Evolutionary conservation across 92 coral and sea anemone genomes (phyloP).

Genomic region (Paramuricea clavata): DNA sequence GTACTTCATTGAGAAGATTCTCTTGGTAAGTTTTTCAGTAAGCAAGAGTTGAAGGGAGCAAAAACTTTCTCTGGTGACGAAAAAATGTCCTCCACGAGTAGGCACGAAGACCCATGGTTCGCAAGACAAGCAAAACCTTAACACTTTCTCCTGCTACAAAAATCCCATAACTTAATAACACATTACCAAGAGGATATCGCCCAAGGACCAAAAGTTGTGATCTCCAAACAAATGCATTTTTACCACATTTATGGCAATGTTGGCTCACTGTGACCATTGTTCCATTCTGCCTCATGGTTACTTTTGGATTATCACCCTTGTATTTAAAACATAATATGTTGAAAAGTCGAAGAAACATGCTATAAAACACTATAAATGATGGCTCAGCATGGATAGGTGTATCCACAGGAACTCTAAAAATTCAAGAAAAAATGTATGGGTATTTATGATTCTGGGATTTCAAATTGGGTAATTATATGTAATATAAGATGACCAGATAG

Average conservation of each 20-base stretch:
- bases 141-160: constrained; percentile 72
- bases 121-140: constrained; percentile 57
- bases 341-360: constrained; percentile 46
- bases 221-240: constrained; percentile 48
- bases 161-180: constrained; percentile 66
- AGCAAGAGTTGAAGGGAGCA: constrained; percentile 33
- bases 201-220: constrained; percentile 70
- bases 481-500: too few relatives aligned
- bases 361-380: constrained; percentile 65
- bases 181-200: constrained; percentile 69
- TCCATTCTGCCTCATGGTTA: constrained; percentile 56
- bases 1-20: constrained; percentile 26
- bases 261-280: constrained; percentile 70
- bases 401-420: too few relatives aligned
- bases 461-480: too few relatives aligned
- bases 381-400: constrained; percentile 41
- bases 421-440: too few relatives aligned
- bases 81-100: constrained; percentile 48
- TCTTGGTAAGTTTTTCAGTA: constrained; percentile 21
- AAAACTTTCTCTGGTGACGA: constrained; percentile 21
- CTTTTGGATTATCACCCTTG: constrained; percentile 52
- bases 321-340: constrained; percentile 68
- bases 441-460: too few relatives aligned
- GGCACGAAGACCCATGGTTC: constrained; percentile 61
- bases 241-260: constrained; percentile 51